These are phyloP conservation scores for Ellobius talpinus DNA, from an alignment of 2,113 vertebrate genomes.

Conservation along the genomic window DNA sequence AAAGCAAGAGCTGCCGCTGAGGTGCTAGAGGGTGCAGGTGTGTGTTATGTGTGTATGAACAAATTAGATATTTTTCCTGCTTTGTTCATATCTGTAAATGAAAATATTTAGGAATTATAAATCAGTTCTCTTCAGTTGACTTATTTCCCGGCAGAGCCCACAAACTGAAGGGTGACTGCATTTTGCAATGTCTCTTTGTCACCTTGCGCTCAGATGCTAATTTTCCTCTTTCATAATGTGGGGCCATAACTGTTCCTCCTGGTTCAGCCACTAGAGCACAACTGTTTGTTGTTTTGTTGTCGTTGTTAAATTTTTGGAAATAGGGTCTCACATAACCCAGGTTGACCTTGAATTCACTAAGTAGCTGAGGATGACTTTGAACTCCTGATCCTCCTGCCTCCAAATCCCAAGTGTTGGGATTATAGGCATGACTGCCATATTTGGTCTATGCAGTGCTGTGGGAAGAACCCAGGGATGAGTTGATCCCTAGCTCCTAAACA, in stretches of 20 bases:
- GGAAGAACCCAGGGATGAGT: background rate
- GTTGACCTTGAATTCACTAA: background rate
- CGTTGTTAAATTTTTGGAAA: background rate
- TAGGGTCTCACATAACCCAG: background rate
- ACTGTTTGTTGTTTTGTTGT: background rate
- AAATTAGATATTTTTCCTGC: accelerated
- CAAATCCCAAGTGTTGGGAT: background rate
- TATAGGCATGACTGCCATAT: background rate
- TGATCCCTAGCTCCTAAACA: background rate
- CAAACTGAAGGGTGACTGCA: accelerated
- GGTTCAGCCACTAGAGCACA: background rate
- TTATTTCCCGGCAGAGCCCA: background rate
- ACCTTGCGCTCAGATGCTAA: background rate
- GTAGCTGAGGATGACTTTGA: background rate
- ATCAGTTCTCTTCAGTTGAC: background rate
- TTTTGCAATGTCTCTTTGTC: background rate
- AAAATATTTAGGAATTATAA: background rate
- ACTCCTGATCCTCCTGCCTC: background rate
- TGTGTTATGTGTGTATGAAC: background rate
- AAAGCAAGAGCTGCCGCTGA: accelerated
- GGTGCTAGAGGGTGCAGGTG: background rate
- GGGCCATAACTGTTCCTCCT: background rate
- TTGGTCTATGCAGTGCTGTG: background rate
- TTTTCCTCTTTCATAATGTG: background rate
- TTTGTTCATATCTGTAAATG: background rate